Evolutionary conservation across 2,113 vertebrate species (phyloP), one percentile per base, ranked within the genome.

Genomic region (Sebastes fasciatus): DNA sequence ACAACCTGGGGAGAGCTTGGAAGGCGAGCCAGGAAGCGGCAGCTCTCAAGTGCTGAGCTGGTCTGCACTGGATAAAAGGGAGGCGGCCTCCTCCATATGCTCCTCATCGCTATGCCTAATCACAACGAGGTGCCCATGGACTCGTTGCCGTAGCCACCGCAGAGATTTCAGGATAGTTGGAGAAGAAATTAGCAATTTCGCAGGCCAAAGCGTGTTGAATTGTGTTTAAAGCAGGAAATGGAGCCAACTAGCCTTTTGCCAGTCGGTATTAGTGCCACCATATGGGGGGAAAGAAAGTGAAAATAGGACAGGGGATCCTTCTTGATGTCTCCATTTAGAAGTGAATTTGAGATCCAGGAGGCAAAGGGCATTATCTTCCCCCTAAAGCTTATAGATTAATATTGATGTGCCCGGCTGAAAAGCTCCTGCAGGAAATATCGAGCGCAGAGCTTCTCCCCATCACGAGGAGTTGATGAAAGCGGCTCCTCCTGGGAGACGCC

Each of bases 1-100:
- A 88, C 77, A 94, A 94, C 91, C 95, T 92, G 83, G 90, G 84
- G 89, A 94, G 90, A 84, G 87, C 91, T 93, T 90, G 87, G 83
- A 93, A 84, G 89, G 80, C 80, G 49, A 87, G 91, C 92, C 92
- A 94, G 93, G 88, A 90, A 92, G 92, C 78, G n/a, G 83, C 74
- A 90, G 89, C 90, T 91, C 90, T 90, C 82, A 77, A 92, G 88
- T 87, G 90, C 90, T 91, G 91, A 88, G 89, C 91, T 90, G 93
- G 86, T 88, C 86, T 69, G 79, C 84, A 57, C 85, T 86, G 91
- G 89, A 92, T 93, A 90, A 93, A 93, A 92, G 85, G 80, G 62
- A 88, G 83, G 66, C 84, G 34, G 90, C 86, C 87, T 80, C 75
- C 89, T 93, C 92, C 92, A 92, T 93, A 93, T 93, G 93, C 79